Base-by-base conservation (phyloP, 2,113 vertebrate species). In the Loxodonta africana region DNA sequence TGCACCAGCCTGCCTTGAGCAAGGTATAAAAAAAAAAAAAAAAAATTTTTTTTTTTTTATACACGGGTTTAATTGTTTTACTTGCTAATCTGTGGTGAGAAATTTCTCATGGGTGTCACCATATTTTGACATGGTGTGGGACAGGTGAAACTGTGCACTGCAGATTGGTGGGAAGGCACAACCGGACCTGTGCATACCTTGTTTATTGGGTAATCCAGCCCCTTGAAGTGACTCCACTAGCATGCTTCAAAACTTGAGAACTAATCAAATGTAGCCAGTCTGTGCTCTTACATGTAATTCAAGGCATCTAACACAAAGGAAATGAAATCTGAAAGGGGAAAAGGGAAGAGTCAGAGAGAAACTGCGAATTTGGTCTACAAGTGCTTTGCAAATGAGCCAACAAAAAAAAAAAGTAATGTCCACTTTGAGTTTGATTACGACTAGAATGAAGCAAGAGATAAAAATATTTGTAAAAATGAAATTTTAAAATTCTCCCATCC, bases 401-500 rank as follows among this genome's bases (percentile, higher is more conserved):
- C 21, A 10, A 51, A 65, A 41, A 2, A 37, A 41, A 57, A 77
- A 88, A 69, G 10, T 8, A 77, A 28, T 6, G 26, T 48, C 65
- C 83, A 6, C 25, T 88, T 46, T 90, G 74, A 87, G 46, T 84
- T 88, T 90, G n/a, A 46, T 33, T 63, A 90, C 74, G 76, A 65
- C 8, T 60, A 65, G 71, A 76, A 57, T 65, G 44, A 76, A 92
- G 23, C 18, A 82, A 53, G 63, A 85, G 18, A n/a, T 69, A 46
- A 87, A 92, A 94, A 17, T 57, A 41, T 73, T 88, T 73, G 63
- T 73, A 41, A 73, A 78, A 89, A 87, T 62, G 46, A 15, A 95
- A 84, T 78, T 41, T 28, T 71, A 41, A 62, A 65, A 69, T 67
- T 83, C 25, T 30, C 53, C 15, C 23, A 17, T 48, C 7, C 37